Percentiles rank a stretch among this genome's conserved stretches.
These are phyloP conservation scores for Apis florea DNA, from an alignment of 1,140 invertebrate genomes.

Conservation along the genomic window DNA sequence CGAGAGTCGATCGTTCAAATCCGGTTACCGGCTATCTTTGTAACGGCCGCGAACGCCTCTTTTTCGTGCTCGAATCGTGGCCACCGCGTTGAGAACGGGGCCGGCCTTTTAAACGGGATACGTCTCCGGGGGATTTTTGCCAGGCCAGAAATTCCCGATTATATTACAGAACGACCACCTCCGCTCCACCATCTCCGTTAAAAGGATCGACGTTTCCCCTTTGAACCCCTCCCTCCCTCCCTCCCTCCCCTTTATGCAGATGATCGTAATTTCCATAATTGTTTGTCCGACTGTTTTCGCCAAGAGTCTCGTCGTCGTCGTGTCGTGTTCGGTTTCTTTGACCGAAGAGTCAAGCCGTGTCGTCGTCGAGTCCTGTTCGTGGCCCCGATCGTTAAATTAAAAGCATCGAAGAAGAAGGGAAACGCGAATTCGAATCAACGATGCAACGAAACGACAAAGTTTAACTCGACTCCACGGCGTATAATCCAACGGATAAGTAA, in stretches of 20 bases:
- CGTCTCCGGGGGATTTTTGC: constrained; percentile 23
- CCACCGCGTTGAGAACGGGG: not conserved
- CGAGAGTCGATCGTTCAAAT: constrained; percentile 33
- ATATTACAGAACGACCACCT: not conserved
- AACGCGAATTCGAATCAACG: no score
- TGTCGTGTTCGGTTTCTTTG: not conserved
- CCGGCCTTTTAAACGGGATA: not conserved
- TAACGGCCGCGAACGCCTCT: constrained; percentile 6
- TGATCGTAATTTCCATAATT: constrained; percentile 32
- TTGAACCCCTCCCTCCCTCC: not conserved
- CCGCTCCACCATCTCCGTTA: not conserved
- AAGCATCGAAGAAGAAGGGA: not conserved
- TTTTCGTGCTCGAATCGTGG: constrained; percentile 8
- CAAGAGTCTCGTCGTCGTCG: not conserved
- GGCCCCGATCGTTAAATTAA: not conserved
- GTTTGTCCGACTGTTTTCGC: constrained; percentile 25
- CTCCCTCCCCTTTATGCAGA: not conserved
- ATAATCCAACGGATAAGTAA: constrained; percentile 1
- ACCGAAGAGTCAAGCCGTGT: not conserved
- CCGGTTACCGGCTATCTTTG: constrained; percentile 38
- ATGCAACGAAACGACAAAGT: constrained; percentile 17
- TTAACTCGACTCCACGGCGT: not conserved
- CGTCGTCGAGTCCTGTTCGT: not conserved
- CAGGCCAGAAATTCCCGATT: not conserved
- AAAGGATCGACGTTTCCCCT: not conserved